Base-by-base conservation (phyloP, 2,888 invertebrate genomes). In the Chloromyia formosa region DNA sequence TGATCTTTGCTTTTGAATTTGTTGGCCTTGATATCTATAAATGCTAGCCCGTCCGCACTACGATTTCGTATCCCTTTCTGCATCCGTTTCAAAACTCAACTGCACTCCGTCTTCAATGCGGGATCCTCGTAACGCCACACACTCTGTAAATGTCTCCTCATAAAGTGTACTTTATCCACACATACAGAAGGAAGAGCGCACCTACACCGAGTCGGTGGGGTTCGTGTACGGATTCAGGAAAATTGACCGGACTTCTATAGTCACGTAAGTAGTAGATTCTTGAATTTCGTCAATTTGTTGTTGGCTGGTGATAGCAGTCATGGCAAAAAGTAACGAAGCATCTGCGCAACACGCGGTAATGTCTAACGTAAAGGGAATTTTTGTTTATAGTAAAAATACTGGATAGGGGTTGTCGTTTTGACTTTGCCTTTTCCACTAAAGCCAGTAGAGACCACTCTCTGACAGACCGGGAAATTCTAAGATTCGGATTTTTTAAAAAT, bases 21-120 rank as follows among this genome's bases (percentile, higher is more conserved):
- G 45, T 74, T 74, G 73, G 73, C 73, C 74, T 74, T 74, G 74
- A 49, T 66, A 68, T 23, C 14, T 42, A 62, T 16, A 35, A 7
- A 35, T 4, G 40, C 73, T 27, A 72, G 45, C 42, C 64, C 64
- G 73, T 74, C 54, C 58, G 66, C 56, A 45, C 54, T 61, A 56
- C 72, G 56, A 49, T 75, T 60, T 64, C 56, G 68, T 77, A 82
- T 80, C 82, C 82, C 49, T 82, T 78, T 82, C 85, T 84, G 84
- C 84, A 85, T 82, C 82, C 84, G 82, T 83, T 82, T 82, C 82
- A 81, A 84, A 82, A 85, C 84, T 85, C 82, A 84, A 75, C 62
- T 68, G 75, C 77, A 75, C 73, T 77, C 71, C 22, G 61, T 73
- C 75, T 27, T 74, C 75, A 77, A 77, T 77, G 77, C 75, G 74